Evolutionary conservation across 2,888 invertebrate genomes (phyloP), one percentile per base, ranked within the genome.

Genomic region (Cerceris ruficornis): DNA sequence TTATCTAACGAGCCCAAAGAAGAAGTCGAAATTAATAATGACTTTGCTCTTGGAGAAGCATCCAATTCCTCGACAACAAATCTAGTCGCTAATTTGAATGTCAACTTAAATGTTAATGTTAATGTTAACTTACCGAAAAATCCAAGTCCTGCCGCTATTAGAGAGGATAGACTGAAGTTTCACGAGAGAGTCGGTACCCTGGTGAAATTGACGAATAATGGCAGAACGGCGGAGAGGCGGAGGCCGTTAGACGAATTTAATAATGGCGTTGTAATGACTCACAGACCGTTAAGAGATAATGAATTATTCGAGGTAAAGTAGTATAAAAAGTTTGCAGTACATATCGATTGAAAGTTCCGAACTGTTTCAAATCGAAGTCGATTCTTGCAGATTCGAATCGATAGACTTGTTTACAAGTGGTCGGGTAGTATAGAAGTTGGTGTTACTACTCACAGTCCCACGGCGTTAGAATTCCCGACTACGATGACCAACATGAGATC

Each of bases 401-500:
- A 98, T 89, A 95, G 96, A 86, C 94, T 99, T 80, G 98, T 98
- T 7, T 98, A 98, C 90, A 97, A 98, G 90, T 98, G 98, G 98
- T 98, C 98, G 52, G 98, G 98, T 0, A 97, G 97, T 89, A 96
- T 98, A 86, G 98, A 98, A 94, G 97, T 98, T 83, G 98, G 98
- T 49, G 96, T 99, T 8, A 98, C 98, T 0, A 97, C 97, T 11
- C 98, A 98, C 90, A 97, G 98, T 93, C 98, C 99, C 2, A 95
- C 96, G 0, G 95, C 95, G 0, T 94, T 98, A 73, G 96, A 98
- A 76, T 98, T 98, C 92, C 99, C 98, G 2, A 98, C 98, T 0
- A 99, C 98, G 1, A 98, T 99, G 98, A 98, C 98, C 0, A 98
- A 98, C 91, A 97, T 98, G 97, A 95, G 98, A 72, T 92, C 93